Evolutionary conservation across 2,113 vertebrate species (phyloP).

Genomic region (Gopherus evgoodei): DNA sequence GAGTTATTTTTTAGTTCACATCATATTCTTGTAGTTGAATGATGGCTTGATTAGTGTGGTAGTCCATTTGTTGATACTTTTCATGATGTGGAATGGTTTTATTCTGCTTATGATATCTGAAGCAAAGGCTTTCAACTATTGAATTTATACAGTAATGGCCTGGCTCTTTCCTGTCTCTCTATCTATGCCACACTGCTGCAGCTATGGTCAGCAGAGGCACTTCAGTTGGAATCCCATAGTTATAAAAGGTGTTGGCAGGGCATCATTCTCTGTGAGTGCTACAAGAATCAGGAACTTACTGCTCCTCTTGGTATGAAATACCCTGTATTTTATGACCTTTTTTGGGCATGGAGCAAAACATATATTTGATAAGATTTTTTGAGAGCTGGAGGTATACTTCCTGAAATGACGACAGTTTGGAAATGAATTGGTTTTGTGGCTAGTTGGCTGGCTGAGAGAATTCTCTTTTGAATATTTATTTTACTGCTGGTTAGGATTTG

Average conservation of each 20-base stretch:
- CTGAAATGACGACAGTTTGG: too few relatives aligned
- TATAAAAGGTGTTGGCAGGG: background rate
- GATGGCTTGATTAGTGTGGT: background rate
- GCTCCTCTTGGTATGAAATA: background rate
- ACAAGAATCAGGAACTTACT: background rate
- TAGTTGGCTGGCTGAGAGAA: background rate
- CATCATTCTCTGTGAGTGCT: background rate
- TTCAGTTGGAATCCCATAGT: background rate
- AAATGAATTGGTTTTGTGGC: background rate
- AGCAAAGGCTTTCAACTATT: background rate
- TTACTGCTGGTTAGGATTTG: background rate
- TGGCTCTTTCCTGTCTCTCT: background rate
- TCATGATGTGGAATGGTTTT: background rate
- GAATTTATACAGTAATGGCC: background rate
- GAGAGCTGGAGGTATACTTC: background rate
- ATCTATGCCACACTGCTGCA: background rate
- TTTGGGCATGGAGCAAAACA: background rate
- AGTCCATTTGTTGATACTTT: background rate
- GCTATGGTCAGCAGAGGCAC: background rate
- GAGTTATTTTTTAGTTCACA: background rate
- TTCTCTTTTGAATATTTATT: background rate
- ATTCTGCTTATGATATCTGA: background rate
- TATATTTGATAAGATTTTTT: background rate
- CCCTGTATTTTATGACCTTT: background rate
- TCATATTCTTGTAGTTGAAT: background rate